Evolutionary conservation across 2,888 invertebrate genomes (phyloP).

Genomic region (Mylabris sibirica): DNA sequence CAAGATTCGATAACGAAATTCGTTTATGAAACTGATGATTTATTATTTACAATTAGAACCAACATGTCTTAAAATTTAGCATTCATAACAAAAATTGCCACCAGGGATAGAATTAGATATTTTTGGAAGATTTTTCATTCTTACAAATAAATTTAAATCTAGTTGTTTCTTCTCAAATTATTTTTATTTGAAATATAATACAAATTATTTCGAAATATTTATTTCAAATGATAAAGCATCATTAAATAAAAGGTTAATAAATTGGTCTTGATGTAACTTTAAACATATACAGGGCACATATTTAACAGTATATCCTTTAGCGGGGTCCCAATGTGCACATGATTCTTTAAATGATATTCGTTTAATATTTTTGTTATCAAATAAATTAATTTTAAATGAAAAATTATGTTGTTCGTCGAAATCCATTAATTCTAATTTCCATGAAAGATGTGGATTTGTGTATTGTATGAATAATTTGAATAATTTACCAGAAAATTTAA

Average conservation of each 20-base stretch:
- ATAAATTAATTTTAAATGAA: background rate
- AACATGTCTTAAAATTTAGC: no score
- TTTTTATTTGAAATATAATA: background rate
- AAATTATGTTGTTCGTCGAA: background rate
- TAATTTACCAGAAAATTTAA: conserved; percentile 3
- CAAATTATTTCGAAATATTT: background rate
- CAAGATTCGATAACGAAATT: no score
- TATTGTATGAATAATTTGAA: background rate
- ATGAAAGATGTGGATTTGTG: background rate
- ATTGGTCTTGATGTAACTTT: background rate
- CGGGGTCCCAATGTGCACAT: background rate
- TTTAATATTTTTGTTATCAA: background rate
- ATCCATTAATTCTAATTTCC: conserved; percentile 3
- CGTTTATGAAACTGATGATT: no score
- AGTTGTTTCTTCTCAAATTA: background rate
- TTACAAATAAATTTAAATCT: no score
- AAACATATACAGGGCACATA: background rate
- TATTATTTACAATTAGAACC: no score
- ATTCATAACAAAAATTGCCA: no score
- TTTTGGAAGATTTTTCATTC: no score
- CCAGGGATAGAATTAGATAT: no score
- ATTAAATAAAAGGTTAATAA: background rate
- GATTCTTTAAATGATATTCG: background rate
- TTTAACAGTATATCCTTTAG: background rate
- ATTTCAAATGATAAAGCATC: background rate